Evolutionary conservation across 2,888 invertebrate species (phyloP), one percentile per base, ranked within the genome.

Genomic region (Drosophila greeni): DNA sequence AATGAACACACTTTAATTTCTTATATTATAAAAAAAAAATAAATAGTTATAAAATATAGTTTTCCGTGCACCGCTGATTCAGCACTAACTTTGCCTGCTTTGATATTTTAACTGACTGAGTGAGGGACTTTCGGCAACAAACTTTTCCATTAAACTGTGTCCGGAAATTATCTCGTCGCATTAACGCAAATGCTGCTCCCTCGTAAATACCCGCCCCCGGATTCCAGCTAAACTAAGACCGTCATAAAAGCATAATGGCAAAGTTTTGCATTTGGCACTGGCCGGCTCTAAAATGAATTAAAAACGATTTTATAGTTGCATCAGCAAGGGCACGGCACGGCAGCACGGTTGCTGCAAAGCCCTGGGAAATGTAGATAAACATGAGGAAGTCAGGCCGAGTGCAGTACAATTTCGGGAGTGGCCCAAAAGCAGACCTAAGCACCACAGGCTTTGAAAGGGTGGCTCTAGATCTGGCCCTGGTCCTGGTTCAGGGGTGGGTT

Each of bases 161-260:
- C 62, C 74, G 75, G 62, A 81, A 67, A 75, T 75, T 78, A 70
- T 49, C 55, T 66, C 47, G 60, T 58, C 61, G 75, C 73, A 62
- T 56, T 57, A 62, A 59, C 56, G 58, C 57, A 64, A 66, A 49
- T 49, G 54, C 49, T 53, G 48, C 42, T 58, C 49, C 47, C 54
- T 66, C 52, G 52, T 56, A 59, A 56, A 54, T 48, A 39, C 52
- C 40, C 14, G 24, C 29, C 39, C 31, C 36, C 36, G 18, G 4
- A 26, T 20, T 29, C 23, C 16, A 5, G 36, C 66, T 43, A 31
- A 45, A 55, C 66, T 43, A 26, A 45, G 67, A 29, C 49, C 34
- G n/a, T 54, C 54, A 49, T 64, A 48, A 65, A 53, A 49, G 48
- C 65, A 42, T 48, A 36, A 60, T 52, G 66, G 56, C 31, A 69